Evolutionary conservation across 2,888 invertebrate genomes (phyloP).

Genomic region (Bombylius discolor): DNA sequence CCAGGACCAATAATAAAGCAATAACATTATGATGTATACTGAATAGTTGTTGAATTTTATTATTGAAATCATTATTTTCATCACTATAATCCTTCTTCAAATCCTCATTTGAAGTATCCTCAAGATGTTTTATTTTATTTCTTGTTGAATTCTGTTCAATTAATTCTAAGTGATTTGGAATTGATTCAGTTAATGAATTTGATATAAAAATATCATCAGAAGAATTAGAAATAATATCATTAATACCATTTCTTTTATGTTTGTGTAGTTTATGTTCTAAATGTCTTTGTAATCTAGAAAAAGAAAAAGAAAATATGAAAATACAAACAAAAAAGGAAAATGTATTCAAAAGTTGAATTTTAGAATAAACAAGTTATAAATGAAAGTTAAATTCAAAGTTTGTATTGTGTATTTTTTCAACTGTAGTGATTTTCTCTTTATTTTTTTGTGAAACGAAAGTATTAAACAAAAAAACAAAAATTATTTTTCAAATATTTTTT

Average conservation of each 20-base stretch:
- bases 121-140: background rate
- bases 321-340: no score
- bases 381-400: no score
- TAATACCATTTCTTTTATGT: background rate
- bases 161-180: background rate
- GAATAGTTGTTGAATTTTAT: constrained; percentile 17
- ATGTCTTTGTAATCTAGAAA: constrained; percentile 3
- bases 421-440: no score
- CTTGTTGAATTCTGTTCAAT: background rate
- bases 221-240: background rate
- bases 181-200: background rate
- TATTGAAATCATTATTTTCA: background rate
- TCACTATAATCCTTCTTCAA: background rate
- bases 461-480: no score
- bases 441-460: no score
- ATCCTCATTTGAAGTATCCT: background rate
- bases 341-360: no score
- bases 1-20: constrained; percentile 33
- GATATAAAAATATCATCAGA: no score
- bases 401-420: no score
- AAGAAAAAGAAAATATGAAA: background rate
- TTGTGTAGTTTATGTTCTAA: background rate
- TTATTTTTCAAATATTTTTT: no score
- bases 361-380: no score
- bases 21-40: constrained; percentile 33